Evolutionary conservation across 92 coral and sea anemone species (phyloP).

Genomic region (Paragorgia papillata): DNA sequence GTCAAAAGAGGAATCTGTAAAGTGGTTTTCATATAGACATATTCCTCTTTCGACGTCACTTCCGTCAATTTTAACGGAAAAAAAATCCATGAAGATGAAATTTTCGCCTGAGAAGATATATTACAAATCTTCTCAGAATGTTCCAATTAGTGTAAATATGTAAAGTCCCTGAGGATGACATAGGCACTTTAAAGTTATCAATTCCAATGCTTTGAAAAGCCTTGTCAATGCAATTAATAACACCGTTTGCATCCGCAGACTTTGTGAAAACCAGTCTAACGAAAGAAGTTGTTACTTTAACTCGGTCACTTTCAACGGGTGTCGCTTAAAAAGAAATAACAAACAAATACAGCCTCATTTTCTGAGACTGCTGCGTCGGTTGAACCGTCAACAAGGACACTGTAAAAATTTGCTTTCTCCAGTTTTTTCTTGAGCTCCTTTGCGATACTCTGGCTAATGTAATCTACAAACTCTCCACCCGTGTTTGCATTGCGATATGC

Average conservation of each 20-base stretch:
- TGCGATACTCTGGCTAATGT: constrained; percentile 54
- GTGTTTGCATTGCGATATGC: constrained; percentile 57
- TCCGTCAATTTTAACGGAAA: no score
- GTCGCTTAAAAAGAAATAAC: constrained; percentile 60
- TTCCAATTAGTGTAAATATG: no score
- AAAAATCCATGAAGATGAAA: no score
- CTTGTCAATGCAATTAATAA: background rate
- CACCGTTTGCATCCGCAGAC: constrained; percentile 9
- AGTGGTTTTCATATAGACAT: no score
- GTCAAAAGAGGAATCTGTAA: no score
- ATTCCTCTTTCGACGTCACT: no score
- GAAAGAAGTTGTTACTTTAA: constrained; percentile 62
- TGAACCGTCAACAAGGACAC: constrained; percentile 73
- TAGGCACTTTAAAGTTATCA: no score
- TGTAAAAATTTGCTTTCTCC: constrained; percentile 60
- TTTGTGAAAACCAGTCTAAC: constrained; percentile 52
- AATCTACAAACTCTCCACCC: constrained; percentile 51
- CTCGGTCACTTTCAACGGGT: constrained; percentile 60
- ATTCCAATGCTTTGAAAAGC: background rate
- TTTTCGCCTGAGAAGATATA: no score
- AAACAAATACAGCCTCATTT: constrained; percentile 70
- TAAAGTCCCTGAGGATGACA: no score
- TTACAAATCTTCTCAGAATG: no score
- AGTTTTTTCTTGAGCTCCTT: constrained; percentile 50
- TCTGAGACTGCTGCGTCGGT: constrained; percentile 65